Evolutionary conservation across 2,888 invertebrate genomes (phyloP).

Genomic region (Steromphala cineraria): DNA sequence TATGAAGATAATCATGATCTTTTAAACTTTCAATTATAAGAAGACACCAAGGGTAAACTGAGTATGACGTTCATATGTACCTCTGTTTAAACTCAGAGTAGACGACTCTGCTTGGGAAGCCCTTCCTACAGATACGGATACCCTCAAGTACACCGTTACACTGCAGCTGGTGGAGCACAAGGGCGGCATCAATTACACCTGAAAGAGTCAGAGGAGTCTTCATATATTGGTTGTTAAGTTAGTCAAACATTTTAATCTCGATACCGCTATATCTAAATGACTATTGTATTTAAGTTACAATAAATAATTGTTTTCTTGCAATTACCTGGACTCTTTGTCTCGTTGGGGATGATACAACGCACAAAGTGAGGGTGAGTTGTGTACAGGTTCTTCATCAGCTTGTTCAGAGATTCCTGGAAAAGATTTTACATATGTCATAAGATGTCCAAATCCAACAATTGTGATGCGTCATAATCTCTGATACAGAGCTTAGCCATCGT

Average conservation of each 20-base stretch:
- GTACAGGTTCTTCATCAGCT: slow-evolving; percentile 87
- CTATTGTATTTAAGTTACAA: too few relatives aligned
- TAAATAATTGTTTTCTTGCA: not conserved
- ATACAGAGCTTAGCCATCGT: not conserved
- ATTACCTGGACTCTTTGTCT: slow-evolving; percentile 71
- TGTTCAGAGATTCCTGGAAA: slow-evolving; percentile 82
- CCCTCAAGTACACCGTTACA: slow-evolving; percentile 99
- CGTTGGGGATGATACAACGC: slow-evolving; percentile 99
- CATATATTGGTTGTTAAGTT: too few relatives aligned
- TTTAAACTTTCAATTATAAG: not conserved
- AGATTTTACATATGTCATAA: not conserved
- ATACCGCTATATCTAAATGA: not conserved
- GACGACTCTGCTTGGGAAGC: slow-evolving; percentile 99
- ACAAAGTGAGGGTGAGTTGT: slow-evolving; percentile 89
- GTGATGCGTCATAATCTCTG: too few relatives aligned
- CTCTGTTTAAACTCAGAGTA: slow-evolving; percentile 99
- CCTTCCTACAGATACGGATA: slow-evolving; percentile 99
- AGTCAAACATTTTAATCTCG: too few relatives aligned
- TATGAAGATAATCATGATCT: too few relatives aligned
- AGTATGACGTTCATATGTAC: slow-evolving; percentile 80
- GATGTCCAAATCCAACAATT: not conserved
- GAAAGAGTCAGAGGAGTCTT: not conserved
- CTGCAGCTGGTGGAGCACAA: slow-evolving; percentile 99
- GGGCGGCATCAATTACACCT: slow-evolving; percentile 97
- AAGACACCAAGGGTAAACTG: not conserved